Evolutionary conservation across 1,140 invertebrate species (phyloP), one percentile per base, ranked within the genome.

Genomic region (Diuraphis noxia): DNA sequence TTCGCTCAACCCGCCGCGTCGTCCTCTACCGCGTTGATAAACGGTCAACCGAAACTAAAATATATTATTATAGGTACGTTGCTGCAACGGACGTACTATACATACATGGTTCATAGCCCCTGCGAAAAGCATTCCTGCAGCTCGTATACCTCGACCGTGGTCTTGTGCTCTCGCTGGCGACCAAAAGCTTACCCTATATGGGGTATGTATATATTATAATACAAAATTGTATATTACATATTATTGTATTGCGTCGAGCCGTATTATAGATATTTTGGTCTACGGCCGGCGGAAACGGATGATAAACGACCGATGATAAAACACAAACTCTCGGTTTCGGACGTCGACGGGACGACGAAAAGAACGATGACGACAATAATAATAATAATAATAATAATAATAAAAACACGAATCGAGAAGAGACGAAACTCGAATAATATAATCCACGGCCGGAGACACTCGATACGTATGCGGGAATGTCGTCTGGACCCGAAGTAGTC

Each of bases 381-480:
- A n/a, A 49, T n/a, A 72, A 72, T 63, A 63, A n/a, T 63, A 56
- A 56, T n/a, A 72, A 38, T 4, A 38, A 82, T 7, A 81, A 40
- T 30, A 82, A 82, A 25, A 82, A 40, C 79, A 40, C 34, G 36
- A 41, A 41, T 41, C 25, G 81, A n/a, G 23, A 82, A n/a, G 30
- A 82, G 77, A 82, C 79, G 13, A 82, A 82, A 82, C 40, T 5
- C 40, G 81, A 40, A 41, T 30, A 41, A 79, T 79, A 72, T 79
- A 72, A 81, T 38, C 79, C 36, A 41, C 36, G 13, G 38, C 23
- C 38, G 25, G 25, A 41, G 38, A 41, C 9, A 40, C 40, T 82
- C 38, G 36, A 82, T 72, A 72, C 41, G 81, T 82, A 82, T 82
- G 81, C 81, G 81, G 81, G 81, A 82, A 82, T 82, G 81, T 41